Base-by-base conservation (phyloP, 2,113 vertebrate species). In the Notiomystis cincta region DNA sequence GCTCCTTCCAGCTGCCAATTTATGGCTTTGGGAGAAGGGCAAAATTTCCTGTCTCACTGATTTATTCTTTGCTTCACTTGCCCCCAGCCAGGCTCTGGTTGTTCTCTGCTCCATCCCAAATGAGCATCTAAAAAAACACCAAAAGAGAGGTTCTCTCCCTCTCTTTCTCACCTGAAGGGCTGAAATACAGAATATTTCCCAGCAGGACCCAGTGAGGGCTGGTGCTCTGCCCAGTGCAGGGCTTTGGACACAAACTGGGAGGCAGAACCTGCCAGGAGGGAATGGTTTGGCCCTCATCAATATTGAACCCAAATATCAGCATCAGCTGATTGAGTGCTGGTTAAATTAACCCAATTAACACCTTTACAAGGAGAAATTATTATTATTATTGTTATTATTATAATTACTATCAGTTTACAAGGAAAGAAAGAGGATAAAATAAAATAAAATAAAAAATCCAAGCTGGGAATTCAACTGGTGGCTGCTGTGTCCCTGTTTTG, bases 21-120 rank as follows among this genome's bases (percentile, higher is more conserved):
- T 7, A 5, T 33, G 10, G 0, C 8, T 23, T 1, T 5, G 24
- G 54, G n/a, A 62, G 75, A 4, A 37, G 51, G 65, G 22, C 73
- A 45, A 11, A 18, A 20, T 15, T 62, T 66, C 65, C 85, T 45
- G 37, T 21, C 45, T 31, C 21, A 18, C 0, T 4, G 42, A 84
- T 70, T 33, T 50, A 10, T 5, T 13, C 35, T 25, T 38, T 25
- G 21, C 23, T 35, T 21, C 33, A 2, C 37, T 62, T 28, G 18
- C 5, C 40, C 71, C 45, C 54, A 27, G 69, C 17, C 62, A n/a
- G 44, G 24, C 35, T 51, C 33, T 2, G n/a, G 25, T 27, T 51
- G 7, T 9, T 54, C 60, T 10, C 18, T 0, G 0, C 6, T 28
- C 69, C 30, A 18, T 6, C 37, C 61, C n/a, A 3, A 3, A 51